phyloP scores from a whole-genome alignment of 1,140 invertebrate species.

The Lepidurus arcticus region DNA sequence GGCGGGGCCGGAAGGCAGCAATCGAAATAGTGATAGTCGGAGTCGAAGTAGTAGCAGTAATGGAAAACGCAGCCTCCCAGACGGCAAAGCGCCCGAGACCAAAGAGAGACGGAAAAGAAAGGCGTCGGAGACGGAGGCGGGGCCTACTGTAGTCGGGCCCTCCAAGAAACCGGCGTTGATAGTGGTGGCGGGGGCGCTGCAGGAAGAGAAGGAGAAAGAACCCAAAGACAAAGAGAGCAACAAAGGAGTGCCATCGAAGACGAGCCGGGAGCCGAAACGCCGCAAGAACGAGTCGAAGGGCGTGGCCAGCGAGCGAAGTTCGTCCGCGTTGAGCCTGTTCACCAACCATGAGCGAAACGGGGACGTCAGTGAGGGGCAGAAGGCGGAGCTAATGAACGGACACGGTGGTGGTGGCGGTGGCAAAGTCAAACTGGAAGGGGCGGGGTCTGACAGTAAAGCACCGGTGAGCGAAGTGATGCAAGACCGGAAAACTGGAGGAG shows the following conservation, averaged over 20 bases:
- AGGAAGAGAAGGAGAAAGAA: not conserved
- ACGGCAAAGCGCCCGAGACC: constrained; percentile 22
- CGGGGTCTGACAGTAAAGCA: not conserved
- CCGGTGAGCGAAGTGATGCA: not conserved
- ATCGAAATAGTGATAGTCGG: not conserved
- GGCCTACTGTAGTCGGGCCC: not conserved
- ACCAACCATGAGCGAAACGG: constrained; percentile 12
- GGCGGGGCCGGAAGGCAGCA: not conserved
- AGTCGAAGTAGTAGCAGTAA: not conserved
- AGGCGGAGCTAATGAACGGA: constrained; percentile 25
- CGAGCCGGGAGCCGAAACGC: not conserved
- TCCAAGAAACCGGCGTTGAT: constrained; percentile 1
- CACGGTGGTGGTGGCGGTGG: not conserved
- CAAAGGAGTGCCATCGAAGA: no score
- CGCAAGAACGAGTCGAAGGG: not conserved
- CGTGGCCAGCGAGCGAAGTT: not conserved
- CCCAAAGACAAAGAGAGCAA: not conserved
- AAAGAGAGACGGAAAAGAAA: constrained; percentile 33
- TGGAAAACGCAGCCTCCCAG: not conserved
- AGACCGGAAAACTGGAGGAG: not conserved
- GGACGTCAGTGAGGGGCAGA: constrained; percentile 24
- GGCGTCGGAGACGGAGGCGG: constrained; percentile 1
- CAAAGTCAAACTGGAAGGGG: constrained; percentile 15
- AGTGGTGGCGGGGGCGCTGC: not conserved
- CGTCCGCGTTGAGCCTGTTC: not conserved